Evolutionary conservation across 2,888 invertebrate genomes (phyloP).

Genomic region (Gymnosoma rotundatum): DNA sequence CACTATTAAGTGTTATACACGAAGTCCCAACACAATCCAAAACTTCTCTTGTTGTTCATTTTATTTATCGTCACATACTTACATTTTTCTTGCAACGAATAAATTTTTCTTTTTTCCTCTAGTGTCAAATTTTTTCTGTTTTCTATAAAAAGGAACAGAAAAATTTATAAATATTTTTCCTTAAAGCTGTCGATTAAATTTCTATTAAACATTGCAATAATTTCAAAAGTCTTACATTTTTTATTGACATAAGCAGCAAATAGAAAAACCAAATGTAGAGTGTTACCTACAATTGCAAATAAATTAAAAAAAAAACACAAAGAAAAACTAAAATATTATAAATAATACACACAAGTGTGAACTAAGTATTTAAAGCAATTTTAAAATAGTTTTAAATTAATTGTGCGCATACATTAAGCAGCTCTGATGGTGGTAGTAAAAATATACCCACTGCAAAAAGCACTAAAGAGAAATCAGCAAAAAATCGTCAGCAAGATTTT

Average conservation of each 20-base stretch:
- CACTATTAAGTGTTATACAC: too few species aligned
- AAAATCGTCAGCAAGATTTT: conserved; percentile 53
- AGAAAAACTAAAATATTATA: conserved; percentile 19
- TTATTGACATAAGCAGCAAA: background rate
- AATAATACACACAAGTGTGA: conserved; percentile 58
- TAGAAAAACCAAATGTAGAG: conserved; percentile 23
- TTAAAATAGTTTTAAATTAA: conserved; percentile 74
- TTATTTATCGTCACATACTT: too few species aligned
- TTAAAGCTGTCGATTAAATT: too few species aligned
- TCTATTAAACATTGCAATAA: too few species aligned
- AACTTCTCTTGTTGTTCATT: too few species aligned
- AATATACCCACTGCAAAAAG: background rate
- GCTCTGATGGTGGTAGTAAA: conserved; percentile 53
- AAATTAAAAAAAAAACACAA: background rate
- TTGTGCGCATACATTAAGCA: conserved; percentile 72
- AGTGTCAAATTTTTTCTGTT: too few species aligned
- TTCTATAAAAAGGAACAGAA: too few species aligned
- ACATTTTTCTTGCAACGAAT: too few species aligned
- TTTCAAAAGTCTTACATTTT: background rate
- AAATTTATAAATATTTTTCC: too few species aligned
- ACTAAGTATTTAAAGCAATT: conserved; percentile 71
- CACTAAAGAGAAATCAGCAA: conserved; percentile 5
- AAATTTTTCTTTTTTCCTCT: too few species aligned
- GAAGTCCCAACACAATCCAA: too few species aligned
- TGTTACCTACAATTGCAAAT: background rate